Base-by-base conservation (phyloP, 2,797 vertebrate genomes). In the Centropyge bicolor region DNA sequence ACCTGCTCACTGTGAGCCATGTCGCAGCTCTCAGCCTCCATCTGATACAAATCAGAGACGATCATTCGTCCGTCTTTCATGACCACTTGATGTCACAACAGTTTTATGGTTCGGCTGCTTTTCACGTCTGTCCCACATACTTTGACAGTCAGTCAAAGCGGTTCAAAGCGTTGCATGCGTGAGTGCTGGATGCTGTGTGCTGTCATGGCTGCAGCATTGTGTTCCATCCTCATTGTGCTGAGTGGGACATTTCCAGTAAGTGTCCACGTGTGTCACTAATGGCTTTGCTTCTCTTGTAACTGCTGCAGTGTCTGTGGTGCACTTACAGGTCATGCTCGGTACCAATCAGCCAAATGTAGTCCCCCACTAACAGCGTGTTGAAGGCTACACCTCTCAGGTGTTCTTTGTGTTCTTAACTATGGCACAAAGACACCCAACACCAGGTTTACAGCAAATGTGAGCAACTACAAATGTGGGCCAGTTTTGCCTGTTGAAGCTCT, bases 291-390 rank as follows among this genome's bases (percentile, higher is more conserved):
- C 73, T 74, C 57, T 75, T 79, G 84, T 84, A 71, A 66, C 80
- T 24, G 59, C 74, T 61, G 70, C 54, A 59, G 67, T 60, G 57
- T 64, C 16, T 36, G 52, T 56, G 79, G 88, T 89, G 90, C 88
- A 87, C 66, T 89, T 85, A 88, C 88, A 88, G 91, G 88, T 93
- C 88, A 85, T 60, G 20, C 83, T 55, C 7, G 1, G 65, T 63
- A 61, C 76, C 86, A 90, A 83, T 90, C 82, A 89, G 82, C 75
- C 84, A 90, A 90, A 91, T 85, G 80, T 14, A 43, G 70, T 22
- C 70, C 67, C 76, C 73, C 41, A 12, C 81, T 59, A 69, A 71
- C 66, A 4, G 20, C 1, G 20, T 31, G 68, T 35, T 75, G 71
- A 83, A 71, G 70, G 56, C 51, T 84, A 24, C 41, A 79, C 83